These are phyloP conservation scores for Tridacna gigas DNA, from an alignment of 2,888 invertebrate genomes.

Conservation along the genomic window DNA sequence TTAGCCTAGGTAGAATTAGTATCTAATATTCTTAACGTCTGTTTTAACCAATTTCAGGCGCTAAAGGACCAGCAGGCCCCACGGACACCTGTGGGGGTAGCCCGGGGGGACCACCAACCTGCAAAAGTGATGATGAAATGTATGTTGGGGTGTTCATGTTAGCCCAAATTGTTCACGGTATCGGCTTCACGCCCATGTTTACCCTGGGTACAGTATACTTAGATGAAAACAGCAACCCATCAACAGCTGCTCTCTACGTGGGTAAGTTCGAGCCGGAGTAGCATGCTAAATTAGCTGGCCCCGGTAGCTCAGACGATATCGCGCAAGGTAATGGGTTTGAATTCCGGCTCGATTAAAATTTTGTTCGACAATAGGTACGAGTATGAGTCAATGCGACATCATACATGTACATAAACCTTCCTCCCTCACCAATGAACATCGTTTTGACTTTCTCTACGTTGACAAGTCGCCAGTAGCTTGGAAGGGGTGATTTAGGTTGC, in stretches of 20 bases:
- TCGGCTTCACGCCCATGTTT: conserved; percentile 74
- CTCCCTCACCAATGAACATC: no score
- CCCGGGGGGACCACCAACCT: conserved; percentile 43
- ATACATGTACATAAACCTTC: no score
- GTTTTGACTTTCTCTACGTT: no score
- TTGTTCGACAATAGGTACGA: neutral
- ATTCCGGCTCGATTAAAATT: neutral
- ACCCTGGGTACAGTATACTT: conserved; percentile 78
- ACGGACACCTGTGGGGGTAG: conserved; percentile 49
- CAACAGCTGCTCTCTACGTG: conserved; percentile 72
- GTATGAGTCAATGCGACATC: no score
- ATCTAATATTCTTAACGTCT: no score
- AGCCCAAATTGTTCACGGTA: conserved; percentile 72
- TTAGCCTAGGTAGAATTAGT: no score
- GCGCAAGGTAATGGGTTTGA: no score
- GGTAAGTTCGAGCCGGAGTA: conserved; percentile 61
- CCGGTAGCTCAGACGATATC: no score
- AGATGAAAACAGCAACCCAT: conserved; percentile 74
- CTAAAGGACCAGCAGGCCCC: conserved; percentile 30
- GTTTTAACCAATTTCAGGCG: conserved; percentile 3
- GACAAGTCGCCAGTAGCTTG: no score
- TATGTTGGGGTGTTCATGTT: conserved; percentile 71
- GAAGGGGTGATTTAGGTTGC: no score
- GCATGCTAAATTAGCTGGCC: no score
- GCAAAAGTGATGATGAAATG: conserved; percentile 61